Evolutionary conservation across 23 tunicate genomes (phyloP), one percentile per base, ranked within the genome.

Genomic region (Aplidium turbinatum): DNA sequence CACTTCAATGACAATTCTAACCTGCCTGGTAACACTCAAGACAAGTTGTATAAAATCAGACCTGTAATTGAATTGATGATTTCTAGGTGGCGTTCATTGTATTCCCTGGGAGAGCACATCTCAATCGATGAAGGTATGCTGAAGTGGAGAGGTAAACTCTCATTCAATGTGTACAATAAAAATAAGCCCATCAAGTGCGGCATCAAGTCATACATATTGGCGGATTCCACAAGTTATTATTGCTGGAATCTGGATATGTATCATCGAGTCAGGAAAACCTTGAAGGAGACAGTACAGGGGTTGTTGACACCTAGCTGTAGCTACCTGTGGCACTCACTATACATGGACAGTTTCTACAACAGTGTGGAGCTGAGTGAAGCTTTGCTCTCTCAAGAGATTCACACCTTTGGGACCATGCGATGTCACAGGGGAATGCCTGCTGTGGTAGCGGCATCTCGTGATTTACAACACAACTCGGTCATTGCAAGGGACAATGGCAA

Each of bases 201-300:
- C 79, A 74, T 74, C 62, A 74, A 74, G 63, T 57, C 79, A 6
- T 74, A 74, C 31, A 33, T 74, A 7, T 74, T 74, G 27, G 79
- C 79, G 2, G 79, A 74, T 57, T 74, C 79, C 2, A 32, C 11
- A 20, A 31, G 47, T 25, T 23, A 57, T 46, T 74, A 74, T 32
- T 74, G 79, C 47, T 74, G 63, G 65, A 74, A 74, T 32, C 22
- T 74, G 63, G 79, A 74, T 22, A 26, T 57, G 25, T 74, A 29
- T 26, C 45, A 35, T 33, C 24, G 42, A 4, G 61, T 22, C n/a
- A 72, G 28, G 24, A 72, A 72, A 35, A 53, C 77, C 34, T 25
- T 74, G 30, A 54, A 55, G 47, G 64, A 74, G 47, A 74, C 68
- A 9, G 79, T 74, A 32, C 40, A 22, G 26, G 64, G 79, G 5